Evolutionary conservation across 2,797 vertebrate species (phyloP).

Genomic region (Nasua narica): DNA sequence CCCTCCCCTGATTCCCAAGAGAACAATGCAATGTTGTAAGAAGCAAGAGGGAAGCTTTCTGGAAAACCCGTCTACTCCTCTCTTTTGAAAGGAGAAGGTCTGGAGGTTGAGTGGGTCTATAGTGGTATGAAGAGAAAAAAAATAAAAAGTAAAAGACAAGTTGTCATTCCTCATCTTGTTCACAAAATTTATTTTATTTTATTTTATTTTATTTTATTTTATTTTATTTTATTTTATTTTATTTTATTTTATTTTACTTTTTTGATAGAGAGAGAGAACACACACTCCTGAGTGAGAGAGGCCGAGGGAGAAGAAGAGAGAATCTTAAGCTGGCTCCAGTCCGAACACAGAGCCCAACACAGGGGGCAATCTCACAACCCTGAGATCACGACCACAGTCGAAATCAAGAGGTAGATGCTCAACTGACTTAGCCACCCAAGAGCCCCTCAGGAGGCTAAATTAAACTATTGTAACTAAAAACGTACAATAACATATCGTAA

Average conservation of each 20-base stretch:
- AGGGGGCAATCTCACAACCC: not conserved
- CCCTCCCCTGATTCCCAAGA: not conserved
- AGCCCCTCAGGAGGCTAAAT: no score
- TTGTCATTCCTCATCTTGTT: not conserved
- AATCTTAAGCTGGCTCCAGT: not conserved
- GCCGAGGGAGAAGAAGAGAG: not conserved
- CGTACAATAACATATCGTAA: not conserved
- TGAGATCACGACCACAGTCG: not conserved
- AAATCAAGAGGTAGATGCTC: not conserved
- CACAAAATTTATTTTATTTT: no score
- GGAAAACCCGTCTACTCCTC: not conserved
- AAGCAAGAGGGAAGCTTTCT: not conserved
- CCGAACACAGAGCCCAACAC: not conserved
- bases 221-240: no score
- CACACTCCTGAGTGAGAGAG: fast-evolving
- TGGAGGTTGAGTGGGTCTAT: not conserved
- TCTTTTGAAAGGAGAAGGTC: not conserved
- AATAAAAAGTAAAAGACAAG: not conserved
- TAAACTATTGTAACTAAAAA: no score
- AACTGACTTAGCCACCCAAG: not conserved
- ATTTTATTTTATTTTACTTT: no score
- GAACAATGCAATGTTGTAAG: not conserved
- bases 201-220: no score
- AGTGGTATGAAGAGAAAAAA: not conserved
- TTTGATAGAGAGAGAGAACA: not conserved